A percentile compares a stretch with the other conserved stretches of the same genome.
Evolutionary conservation across 2,113 vertebrate species (phyloP).

Genomic region (Seriola quinqueradiata): DNA sequence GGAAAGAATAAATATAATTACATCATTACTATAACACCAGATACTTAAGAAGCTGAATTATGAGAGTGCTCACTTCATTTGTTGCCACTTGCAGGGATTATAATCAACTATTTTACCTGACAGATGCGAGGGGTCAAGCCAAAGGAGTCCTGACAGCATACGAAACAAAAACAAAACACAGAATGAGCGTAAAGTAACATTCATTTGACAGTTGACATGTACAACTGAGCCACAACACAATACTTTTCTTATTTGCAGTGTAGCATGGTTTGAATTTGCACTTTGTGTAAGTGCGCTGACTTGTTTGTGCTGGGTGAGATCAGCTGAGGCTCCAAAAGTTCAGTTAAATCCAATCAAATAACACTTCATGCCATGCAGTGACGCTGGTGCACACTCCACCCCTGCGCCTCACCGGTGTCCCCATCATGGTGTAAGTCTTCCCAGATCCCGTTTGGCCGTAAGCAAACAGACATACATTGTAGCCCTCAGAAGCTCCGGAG

Average conservation of each 20-base stretch:
- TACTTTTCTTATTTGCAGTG: not conserved
- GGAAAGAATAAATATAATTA: conserved; percentile 40
- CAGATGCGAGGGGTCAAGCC: conserved; percentile 97
- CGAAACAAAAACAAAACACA: conserved; percentile 14
- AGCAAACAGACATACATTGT: conserved; percentile 98
- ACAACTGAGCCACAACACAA: conserved; percentile 2
- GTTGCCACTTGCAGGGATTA: not conserved
- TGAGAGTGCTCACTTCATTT: not conserved
- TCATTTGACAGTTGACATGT: not conserved
- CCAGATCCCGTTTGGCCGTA: conserved; percentile 99
- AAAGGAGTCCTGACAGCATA: conserved; percentile 87
- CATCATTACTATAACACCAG: not conserved
- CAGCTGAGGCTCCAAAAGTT: not conserved
- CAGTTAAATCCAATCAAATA: not conserved
- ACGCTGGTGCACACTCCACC: not conserved
- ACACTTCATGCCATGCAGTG: not conserved
- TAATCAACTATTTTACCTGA: conserved; percentile 85
- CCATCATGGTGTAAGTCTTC: conserved; percentile 99
- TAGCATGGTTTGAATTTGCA: conserved; percentile 1
- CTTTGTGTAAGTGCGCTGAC: not conserved
- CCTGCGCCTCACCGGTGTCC: conserved; percentile 90
- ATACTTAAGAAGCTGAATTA: not conserved
- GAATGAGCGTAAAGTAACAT: not conserved
- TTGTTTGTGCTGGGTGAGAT: not conserved
- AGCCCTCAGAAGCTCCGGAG: conserved; percentile 91